Percentiles rank a stretch among this genome's conserved stretches.
Conservation (phyloP, 2,888 invertebrate genomes). For the Ectropis crepuscularia region DNA sequence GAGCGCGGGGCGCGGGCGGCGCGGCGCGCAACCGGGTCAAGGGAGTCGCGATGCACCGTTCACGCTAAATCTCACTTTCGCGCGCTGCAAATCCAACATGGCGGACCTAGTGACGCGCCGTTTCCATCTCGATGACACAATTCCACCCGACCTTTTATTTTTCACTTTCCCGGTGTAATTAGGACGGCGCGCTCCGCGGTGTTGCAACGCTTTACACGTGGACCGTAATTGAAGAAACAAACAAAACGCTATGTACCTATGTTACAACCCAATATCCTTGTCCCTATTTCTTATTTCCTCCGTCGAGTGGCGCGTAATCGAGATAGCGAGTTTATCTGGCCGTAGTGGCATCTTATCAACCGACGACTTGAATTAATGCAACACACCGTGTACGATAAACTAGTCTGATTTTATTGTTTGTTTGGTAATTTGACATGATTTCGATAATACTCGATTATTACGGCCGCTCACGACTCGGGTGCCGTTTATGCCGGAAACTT, state of each 20-base stretch:
- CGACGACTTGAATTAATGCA: conserved; percentile 65
- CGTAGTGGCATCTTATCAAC: conserved; percentile 73
- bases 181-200: conserved; percentile 45
- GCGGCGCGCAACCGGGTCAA: conserved; percentile 75
- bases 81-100: conserved; percentile 79
- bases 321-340: conserved; percentile 72
- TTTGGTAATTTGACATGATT: conserved; percentile 59
- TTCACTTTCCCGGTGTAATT: conserved; percentile 42
- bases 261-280: conserved; percentile 72
- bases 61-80: conserved; percentile 84
- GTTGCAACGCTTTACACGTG: conserved; percentile 75
- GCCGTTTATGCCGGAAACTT: conserved; percentile 33
- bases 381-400: conserved; percentile 62
- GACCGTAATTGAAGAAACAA: conserved; percentile 71
- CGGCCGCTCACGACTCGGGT: conserved; percentile 11
- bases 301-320: conserved; percentile 70
- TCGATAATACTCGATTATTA: conserved; percentile 43
- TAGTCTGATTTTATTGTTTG: conserved; percentile 59
- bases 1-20: conserved; percentile 57
- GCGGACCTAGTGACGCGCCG: conserved; percentile 71
- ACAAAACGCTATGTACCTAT: conserved; percentile 60
- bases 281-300: conserved; percentile 81
- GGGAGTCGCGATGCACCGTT: conserved; percentile 83
- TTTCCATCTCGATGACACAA: conserved; percentile 72
- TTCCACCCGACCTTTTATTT: conserved; percentile 42